These are phyloP conservation scores for Cantharis flavilabris DNA, from an alignment of 2,888 invertebrate species.

Conservation along the genomic window DNA sequence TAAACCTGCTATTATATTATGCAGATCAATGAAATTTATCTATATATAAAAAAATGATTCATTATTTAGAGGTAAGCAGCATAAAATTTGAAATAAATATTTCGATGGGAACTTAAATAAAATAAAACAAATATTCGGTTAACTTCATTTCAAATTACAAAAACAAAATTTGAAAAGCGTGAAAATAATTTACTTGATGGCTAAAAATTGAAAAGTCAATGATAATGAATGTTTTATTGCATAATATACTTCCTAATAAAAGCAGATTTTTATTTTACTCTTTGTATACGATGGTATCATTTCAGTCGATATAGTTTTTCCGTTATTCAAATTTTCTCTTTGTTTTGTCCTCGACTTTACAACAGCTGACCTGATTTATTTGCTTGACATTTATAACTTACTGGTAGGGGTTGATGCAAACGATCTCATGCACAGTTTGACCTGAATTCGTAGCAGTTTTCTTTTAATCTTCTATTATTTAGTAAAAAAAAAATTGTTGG, in stretches of 20 bases:
- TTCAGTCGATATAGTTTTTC: no score
- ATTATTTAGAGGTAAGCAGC: not conserved
- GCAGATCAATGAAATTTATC: not conserved
- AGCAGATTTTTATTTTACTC: not conserved
- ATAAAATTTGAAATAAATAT: not conserved
- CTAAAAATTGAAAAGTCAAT: not conserved
- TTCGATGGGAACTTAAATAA: not conserved
- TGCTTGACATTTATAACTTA: no score
- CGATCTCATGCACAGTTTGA: no score
- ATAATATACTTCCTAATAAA: not conserved
- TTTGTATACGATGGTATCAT: no score
- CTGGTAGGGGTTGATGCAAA: no score
- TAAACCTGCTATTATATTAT: not conserved
- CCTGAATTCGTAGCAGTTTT: no score
- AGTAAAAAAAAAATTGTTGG: no score
- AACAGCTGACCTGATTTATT: no score
- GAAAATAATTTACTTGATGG: not conserved
- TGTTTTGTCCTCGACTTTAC: no score
- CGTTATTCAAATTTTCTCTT: no score
- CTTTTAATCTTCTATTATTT: no score
- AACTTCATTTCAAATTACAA: no score
- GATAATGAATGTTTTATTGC: not conserved
- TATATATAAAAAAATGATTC: not conserved
- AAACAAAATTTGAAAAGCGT: not conserved
- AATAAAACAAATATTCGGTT: not conserved